Base-by-base conservation (phyloP, 1,140 invertebrate genomes). In the Aphaenogaster floridana region DNA sequence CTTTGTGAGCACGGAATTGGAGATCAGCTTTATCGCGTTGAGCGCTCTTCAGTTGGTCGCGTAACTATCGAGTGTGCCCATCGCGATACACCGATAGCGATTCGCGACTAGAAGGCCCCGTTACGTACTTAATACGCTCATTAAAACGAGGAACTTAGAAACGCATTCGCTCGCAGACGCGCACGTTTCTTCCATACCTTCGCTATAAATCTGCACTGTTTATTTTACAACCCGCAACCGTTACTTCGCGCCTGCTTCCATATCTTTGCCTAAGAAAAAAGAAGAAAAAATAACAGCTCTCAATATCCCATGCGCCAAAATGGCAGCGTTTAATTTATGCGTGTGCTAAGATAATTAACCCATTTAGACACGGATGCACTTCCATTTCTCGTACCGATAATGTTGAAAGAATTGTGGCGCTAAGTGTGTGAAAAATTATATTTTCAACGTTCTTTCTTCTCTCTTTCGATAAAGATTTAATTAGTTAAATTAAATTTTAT, bases 81-180 rank as follows among this genome's bases (percentile, higher is more conserved):
- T 84, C 80, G 80, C 69, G 80, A 84, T 84, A 61, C 34, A 36
- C 80, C 80, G 80, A 84, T 84, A 84, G 69, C 54, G 50, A 61
- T 45, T 50, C n/a, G 69, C 80, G 69, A 84, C 69, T 84, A 39
- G 54, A 61, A 84, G 80, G 69, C 69, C 42, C 80, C 80, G 80
- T 84, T 84, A 84, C 54, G 80, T 84, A 84, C 80, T 84, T 84
- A 84, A 84, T 84, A 84, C 80, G 80, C 80, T 84, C 80, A 69
- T 84, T 84, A 84, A 84, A 84, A 84, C 69, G 69, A 76, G 80
- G 80, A 84, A 84, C 80, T 84, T 84, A 50, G 80, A 76, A 84
- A 76, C 69, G 80, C 57, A 84, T 63, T 84, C 54, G 42, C 50
- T 84, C 54, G 54, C n/a, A 34, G 54, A 57, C 42, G 54, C 69